Conservation (phyloP, 2,113 vertebrate genomes). For the Castor canadensis region DNA sequence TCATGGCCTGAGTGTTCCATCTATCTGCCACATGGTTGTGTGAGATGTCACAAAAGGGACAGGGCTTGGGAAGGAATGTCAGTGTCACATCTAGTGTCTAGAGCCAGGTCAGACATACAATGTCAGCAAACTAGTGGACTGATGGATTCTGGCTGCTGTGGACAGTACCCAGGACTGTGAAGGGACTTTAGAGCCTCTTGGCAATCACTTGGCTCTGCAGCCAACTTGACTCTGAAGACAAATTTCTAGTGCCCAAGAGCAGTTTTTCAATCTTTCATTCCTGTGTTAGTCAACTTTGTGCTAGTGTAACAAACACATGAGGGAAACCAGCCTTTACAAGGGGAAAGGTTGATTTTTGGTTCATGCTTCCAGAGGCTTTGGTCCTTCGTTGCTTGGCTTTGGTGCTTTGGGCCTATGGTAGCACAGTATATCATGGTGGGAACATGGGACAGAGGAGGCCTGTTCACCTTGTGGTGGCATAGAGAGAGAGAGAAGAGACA, state of each 20-base stretch:
- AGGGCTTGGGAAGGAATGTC: neutral
- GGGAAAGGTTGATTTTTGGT: neutral
- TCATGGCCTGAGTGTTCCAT: rapidly evolving
- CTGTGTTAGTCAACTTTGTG: neutral
- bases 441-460: neutral
- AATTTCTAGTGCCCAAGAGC: neutral
- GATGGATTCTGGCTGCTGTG: neutral
- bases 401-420: neutral
- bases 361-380: neutral
- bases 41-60: neutral
- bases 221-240: neutral
- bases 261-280: neutral
- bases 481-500: too few relatives aligned
- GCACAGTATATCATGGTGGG: neutral
- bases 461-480: neutral
- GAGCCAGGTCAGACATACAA: neutral
- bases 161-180: neutral
- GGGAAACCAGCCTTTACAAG: neutral
- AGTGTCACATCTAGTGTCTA: neutral
- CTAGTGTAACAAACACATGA: neutral
- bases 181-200: neutral
- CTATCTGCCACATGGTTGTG: neutral
- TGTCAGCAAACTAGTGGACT: neutral
- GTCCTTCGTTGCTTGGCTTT: neutral
- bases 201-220: neutral